A percentile compares a stretch with the other conserved stretches of the same genome.
Evolutionary conservation across 35 echinoderm and acorn worm genomes (phyloP).

Genomic region (Diadema setosum): DNA sequence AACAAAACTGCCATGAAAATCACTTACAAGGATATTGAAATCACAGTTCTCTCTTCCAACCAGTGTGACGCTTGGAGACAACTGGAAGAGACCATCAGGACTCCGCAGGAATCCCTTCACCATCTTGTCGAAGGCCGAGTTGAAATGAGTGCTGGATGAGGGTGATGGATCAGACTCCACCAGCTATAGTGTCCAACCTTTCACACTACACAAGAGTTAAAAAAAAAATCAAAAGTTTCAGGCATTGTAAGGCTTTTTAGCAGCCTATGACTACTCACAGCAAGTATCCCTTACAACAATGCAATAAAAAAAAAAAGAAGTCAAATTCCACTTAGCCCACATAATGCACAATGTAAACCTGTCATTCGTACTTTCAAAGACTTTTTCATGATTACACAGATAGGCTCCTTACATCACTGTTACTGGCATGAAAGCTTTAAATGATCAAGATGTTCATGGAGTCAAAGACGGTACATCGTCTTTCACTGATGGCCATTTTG

Average conservation of each 20-base stretch:
- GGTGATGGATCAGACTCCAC: not conserved
- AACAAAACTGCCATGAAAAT: not conserved
- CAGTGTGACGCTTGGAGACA: slow-evolving; percentile 80
- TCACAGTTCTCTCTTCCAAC: slow-evolving; percentile 95
- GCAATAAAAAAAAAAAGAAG: not conserved
- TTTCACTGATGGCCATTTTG: too few relatives aligned
- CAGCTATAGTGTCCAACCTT: not conserved
- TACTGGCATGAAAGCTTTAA: too few relatives aligned
- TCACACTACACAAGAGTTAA: not conserved
- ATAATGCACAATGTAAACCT: too few relatives aligned
- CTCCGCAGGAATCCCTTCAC: slow-evolving; percentile 93
- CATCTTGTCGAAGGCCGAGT: slow-evolving; percentile 19
- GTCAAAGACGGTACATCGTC: too few relatives aligned
- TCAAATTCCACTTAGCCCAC: too few relatives aligned
- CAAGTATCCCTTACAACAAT: not conserved
- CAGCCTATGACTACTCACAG: not conserved
- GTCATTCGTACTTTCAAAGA: too few relatives aligned
- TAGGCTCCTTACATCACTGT: too few relatives aligned
- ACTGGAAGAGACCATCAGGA: slow-evolving; percentile 81
- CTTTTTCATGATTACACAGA: too few relatives aligned
- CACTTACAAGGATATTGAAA: slow-evolving; percentile 71
- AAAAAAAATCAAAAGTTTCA: not conserved
- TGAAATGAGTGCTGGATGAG: not conserved
- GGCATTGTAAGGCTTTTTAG: not conserved
- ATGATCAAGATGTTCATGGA: too few relatives aligned